Conservation (phyloP, 2,797 vertebrate species). For the Numenius phaeopus region DNA sequence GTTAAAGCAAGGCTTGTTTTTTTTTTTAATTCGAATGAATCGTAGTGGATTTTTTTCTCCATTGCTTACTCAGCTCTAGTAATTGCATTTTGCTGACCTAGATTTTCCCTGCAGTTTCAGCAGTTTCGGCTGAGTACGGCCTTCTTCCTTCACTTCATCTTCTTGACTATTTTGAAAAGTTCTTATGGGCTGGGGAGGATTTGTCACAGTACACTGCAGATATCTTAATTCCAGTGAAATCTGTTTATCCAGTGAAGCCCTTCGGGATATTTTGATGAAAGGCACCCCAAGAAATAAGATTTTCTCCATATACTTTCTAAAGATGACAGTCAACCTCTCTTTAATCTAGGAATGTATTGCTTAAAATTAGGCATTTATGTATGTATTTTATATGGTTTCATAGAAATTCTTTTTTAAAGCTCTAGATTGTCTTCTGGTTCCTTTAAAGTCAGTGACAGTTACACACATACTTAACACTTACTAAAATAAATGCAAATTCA, state of each 20-base stretch:
- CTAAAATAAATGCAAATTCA: neutral
- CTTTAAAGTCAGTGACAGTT: neutral
- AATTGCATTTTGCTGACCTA: constrained; percentile 40
- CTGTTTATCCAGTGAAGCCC: neutral
- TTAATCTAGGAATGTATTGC: neutral
- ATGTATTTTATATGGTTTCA: neutral
- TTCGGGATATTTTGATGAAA: neutral
- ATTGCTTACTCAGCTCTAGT: neutral
- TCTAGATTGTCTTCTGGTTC: neutral
- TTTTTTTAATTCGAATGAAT: neutral
- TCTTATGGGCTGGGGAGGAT: neutral
- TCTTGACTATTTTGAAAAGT: neutral
- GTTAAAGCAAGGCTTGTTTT: neutral
- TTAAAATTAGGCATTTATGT: neutral
- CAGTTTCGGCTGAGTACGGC: neutral
- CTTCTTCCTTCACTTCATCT: neutral
- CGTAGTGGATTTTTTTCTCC: neutral
- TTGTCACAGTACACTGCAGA: neutral
- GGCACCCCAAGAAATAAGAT: neutral
- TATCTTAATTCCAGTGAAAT: neutral
- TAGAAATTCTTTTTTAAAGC: neutral
- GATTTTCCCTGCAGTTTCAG: neutral
- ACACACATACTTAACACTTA: neutral
- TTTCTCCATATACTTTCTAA: neutral
- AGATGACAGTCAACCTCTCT: neutral